phyloP scores from a whole-genome alignment of 2,113 vertebrate species.

The Leptobrachium ailaonicum region DNA sequence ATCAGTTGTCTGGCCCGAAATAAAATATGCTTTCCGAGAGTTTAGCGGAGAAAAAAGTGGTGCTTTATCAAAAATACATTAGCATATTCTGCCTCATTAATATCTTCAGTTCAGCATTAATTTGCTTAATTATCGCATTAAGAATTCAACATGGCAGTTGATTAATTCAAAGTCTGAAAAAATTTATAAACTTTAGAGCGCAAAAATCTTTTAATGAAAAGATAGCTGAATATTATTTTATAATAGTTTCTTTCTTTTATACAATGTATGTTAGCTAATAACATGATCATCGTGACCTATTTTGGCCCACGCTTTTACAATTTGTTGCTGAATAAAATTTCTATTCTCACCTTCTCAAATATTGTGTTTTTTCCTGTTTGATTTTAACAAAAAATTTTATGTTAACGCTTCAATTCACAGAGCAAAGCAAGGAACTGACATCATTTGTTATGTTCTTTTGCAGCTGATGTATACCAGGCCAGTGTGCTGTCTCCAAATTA shows the following conservation, averaged over 20 bases:
- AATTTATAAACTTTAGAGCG: conserved; percentile 52
- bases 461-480: too few relatives aligned
- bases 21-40: conserved; percentile 71
- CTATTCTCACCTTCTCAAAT: too few relatives aligned
- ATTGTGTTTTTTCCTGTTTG: too few relatives aligned
- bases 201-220: conserved; percentile 54
- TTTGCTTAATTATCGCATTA: conserved; percentile 79
- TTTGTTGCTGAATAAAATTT: too few relatives aligned
- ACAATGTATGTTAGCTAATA: background rate
- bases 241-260: conserved; percentile 16
- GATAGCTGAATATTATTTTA: conserved; percentile 46
- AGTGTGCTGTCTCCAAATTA: too few relatives aligned
- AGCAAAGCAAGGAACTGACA: too few relatives aligned
- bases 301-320: background rate
- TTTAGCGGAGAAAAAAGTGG: conserved; percentile 64
- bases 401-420: too few relatives aligned
- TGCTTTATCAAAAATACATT: conserved; percentile 75
- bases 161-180: conserved; percentile 70
- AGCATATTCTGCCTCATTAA: conserved; percentile 82
- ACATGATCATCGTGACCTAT: too few relatives aligned
- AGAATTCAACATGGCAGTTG: conserved; percentile 73
- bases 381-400: too few relatives aligned
- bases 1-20: conserved; percentile 68
- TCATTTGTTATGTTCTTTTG: too few relatives aligned
- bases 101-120: conserved; percentile 77